Percentiles rank a stretch among this genome's conserved stretches.
Conservation (phyloP, 2,888 invertebrate species). For the Tiliacea citrago region DNA sequence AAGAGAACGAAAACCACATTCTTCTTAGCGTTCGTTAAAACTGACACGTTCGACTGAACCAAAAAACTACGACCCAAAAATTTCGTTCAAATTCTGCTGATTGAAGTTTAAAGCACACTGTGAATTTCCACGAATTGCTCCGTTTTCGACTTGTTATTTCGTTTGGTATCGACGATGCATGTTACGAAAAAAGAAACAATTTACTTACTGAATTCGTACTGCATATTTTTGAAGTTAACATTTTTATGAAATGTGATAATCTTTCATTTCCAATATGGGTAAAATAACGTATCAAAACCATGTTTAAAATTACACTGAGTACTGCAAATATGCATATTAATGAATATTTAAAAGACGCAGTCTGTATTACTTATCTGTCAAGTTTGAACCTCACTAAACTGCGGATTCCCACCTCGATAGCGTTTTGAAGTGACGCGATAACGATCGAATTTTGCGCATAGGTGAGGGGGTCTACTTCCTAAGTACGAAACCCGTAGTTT, state of each 20-base stretch:
- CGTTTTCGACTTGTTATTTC: slow-evolving; percentile 28
- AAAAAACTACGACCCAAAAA: slow-evolving; percentile 31
- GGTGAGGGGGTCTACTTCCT: not conserved
- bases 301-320: not conserved
- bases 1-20: slow-evolving; percentile 1
- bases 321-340: not conserved
- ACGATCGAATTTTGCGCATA: not conserved
- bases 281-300: slow-evolving; percentile 2
- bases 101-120: slow-evolving; percentile 37
- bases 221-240: slow-evolving; percentile 6
- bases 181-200: not conserved
- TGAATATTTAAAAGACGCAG: not conserved
- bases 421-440: not conserved
- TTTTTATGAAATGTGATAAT: not conserved
- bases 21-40: slow-evolving; percentile 41
- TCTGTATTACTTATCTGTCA: not conserved
- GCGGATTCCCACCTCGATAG: not conserved
- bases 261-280: not conserved
- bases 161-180: slow-evolving; percentile 17
- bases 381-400: not conserved
- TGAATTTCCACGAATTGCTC: slow-evolving; percentile 26
- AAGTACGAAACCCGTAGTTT: no score
- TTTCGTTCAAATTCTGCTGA: slow-evolving; percentile 23
- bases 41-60: slow-evolving; percentile 6
- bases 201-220: not conserved